Evolutionary conservation across 1,140 invertebrate species (phyloP), one percentile per base, ranked within the genome.

Genomic region (Dysdera silvatica): DNA sequence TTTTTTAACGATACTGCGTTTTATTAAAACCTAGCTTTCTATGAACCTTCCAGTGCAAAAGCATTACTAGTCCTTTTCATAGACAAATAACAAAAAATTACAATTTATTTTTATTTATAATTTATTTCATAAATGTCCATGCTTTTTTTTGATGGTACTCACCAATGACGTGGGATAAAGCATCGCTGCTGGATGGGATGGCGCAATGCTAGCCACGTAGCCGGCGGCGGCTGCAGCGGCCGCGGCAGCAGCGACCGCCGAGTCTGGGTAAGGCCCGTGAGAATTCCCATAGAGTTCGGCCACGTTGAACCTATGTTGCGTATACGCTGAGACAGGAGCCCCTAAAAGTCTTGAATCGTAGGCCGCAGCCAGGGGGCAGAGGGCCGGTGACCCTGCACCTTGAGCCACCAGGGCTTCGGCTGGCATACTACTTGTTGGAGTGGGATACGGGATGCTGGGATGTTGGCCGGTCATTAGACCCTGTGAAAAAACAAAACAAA

Each of bases 381-480:
- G 31, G 28, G 49, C 49, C 24, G 40, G 48, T 24, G 3, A 54
- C 47, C 5, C n/a, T 56, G 61, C 20, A 43, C 49, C 49, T 12
- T 61, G 58, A 41, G 28, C 49, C 23, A 49, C 43, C 4, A 63
- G 16, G 1, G 41, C 32, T 4, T 63, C 61, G 10, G 61, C 52
- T 7, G 61, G 43, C 61, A 63, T 63, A 16, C 23, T 20, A 35
- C 29, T 63, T 1, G n/a, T n/a, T n/a, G 61, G 31, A 10, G 52
- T 31, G 0, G 61, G 61, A 23, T 58, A 65, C 12, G 33, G 55
- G 2, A 58, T 7, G 24, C 47, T 52, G 14, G 62, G 62, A 12
- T 65, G 62, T 29, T 65, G 63, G 16, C 63, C 57, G 37, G 63
- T 59, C 63, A 65, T 60, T 37, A 65, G 63, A 54, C 59, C 31